Percentiles rank a stretch among this genome's conserved stretches.
These are phyloP conservation scores for Gonatopus flavifemur DNA, from an alignment of 1,140 invertebrate genomes.

Conservation along the genomic window DNA sequence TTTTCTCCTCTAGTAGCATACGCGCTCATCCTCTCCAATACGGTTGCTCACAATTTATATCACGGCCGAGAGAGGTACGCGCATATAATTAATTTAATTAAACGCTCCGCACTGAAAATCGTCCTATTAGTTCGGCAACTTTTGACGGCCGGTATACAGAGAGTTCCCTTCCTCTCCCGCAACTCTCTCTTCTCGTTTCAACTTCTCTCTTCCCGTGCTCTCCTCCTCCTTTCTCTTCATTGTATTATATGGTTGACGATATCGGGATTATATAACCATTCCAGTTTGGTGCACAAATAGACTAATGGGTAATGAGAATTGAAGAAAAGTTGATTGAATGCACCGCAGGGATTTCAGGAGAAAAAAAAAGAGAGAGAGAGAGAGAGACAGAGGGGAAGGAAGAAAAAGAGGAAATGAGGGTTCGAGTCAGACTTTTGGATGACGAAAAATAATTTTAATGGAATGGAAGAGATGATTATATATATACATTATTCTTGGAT, in stretches of 20 bases:
- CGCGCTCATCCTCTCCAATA: constrained; percentile 33
- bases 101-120: constrained; percentile 54
- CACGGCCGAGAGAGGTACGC: constrained; percentile 47
- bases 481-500: too few species aligned
- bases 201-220: constrained; percentile 22
- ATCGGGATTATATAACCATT: too few species aligned
- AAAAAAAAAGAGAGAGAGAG: constrained; percentile 1
- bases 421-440: too few species aligned
- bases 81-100: constrained; percentile 61
- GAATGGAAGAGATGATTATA: too few species aligned
- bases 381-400: background rate
- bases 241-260: too few species aligned
- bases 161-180: constrained; percentile 23
- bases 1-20: constrained; percentile 16
- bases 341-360: too few species aligned
- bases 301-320: too few species aligned
- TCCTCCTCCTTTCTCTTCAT: constrained; percentile 11
- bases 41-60: constrained; percentile 55
- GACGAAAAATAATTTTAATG: too few species aligned
- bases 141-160: constrained; percentile 45
- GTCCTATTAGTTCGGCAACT: constrained; percentile 57
- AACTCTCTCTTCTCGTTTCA: constrained; percentile 8
- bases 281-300: too few species aligned
- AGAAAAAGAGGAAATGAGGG: background rate
- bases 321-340: too few species aligned